Conservation (phyloP, 1,140 invertebrate species). For the Drosophila cardini region DNA sequence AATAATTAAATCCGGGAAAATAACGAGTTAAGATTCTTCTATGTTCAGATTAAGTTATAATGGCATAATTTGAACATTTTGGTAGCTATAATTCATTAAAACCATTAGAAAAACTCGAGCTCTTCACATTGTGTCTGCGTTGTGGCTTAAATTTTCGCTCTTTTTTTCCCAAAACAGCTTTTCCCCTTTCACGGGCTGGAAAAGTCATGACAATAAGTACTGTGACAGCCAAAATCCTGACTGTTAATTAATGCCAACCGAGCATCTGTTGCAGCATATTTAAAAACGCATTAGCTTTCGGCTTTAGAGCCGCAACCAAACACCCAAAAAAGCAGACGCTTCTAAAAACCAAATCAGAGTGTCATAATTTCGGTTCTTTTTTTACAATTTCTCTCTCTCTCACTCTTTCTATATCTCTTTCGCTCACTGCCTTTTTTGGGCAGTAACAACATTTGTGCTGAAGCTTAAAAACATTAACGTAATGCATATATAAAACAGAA, state of each 20-base stretch:
- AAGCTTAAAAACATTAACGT: constrained; percentile 42
- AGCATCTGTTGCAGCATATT: constrained; percentile 76
- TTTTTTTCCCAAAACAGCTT: too few species aligned
- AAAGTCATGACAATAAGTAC: constrained; percentile 40
- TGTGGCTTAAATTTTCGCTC: background rate
- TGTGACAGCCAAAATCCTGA: constrained; percentile 27
- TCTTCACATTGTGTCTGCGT: background rate
- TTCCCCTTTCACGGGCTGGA: background rate
- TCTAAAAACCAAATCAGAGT: constrained; percentile 31
- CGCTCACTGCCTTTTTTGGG: background rate
- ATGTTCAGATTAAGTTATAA: too few species aligned
- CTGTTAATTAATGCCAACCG: constrained; percentile 77
- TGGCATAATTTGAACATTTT: too few species aligned
- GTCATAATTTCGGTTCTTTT: constrained; percentile 58
- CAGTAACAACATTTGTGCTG: constrained; percentile 38
- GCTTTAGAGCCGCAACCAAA: constrained; percentile 39
- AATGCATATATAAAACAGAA: constrained; percentile 38
- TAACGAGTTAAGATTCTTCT: too few species aligned
- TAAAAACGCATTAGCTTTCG: constrained; percentile 77
- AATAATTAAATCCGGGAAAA: too few species aligned
- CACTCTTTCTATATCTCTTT: background rate
- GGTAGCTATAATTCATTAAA: too few species aligned
- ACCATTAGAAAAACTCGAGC: background rate
- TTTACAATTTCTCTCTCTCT: constrained; percentile 8
- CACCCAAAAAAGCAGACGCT: constrained; percentile 23